Evolutionary conservation across 2,888 invertebrate species (phyloP), one percentile per base, ranked within the genome.

Genomic region (Ennomos fuscantarius): DNA sequence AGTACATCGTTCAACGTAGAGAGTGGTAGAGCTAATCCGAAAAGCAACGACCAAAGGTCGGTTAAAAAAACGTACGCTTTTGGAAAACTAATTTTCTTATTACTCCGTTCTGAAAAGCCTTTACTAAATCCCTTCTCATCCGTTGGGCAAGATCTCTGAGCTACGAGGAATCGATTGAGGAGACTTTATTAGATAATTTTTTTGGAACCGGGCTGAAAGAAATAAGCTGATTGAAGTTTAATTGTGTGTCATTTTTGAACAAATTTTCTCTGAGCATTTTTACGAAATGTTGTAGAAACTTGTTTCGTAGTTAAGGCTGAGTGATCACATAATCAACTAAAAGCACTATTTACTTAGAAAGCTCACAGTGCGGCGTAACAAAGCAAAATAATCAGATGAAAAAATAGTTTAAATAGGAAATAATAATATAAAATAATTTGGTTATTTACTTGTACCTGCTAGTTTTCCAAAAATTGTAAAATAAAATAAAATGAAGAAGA

Each of bases 181-280:
- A 53, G 50, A 60, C 57, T 63, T 59, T 68, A 68, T 72, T 70
- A 65, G 54, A 62, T 69, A 66, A 70, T 64, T 69, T 73, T 68
- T 68, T 56, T 60, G 45, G 43, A 39, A 51, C 53, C 51, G 56
- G 65, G 55, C 61, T 65, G 42, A 54, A 40, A 39, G 51, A 57
- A 55, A 47, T 49, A 61, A 49, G 47, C 59, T 61, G 59, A 59
- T 64, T 56, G 59, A 54, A 61, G 48, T 64, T 58, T 59, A 64
- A 56, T 54, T 53, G 58, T 53, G 39, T 52, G 44, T 40, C 43
- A 31, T 42, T 57, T 36, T 2, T 37, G 8, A 49, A 24, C 9
- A 42, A 33, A 34, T 42, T 42, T 56, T 52, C 36, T 39, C n/a
- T 41, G 34, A 42, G 39, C 37, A 24, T 24, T 15, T 15, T 15